These are phyloP conservation scores for Magallana gigas DNA, from an alignment of 1,140 invertebrate species.

Conservation along the genomic window DNA sequence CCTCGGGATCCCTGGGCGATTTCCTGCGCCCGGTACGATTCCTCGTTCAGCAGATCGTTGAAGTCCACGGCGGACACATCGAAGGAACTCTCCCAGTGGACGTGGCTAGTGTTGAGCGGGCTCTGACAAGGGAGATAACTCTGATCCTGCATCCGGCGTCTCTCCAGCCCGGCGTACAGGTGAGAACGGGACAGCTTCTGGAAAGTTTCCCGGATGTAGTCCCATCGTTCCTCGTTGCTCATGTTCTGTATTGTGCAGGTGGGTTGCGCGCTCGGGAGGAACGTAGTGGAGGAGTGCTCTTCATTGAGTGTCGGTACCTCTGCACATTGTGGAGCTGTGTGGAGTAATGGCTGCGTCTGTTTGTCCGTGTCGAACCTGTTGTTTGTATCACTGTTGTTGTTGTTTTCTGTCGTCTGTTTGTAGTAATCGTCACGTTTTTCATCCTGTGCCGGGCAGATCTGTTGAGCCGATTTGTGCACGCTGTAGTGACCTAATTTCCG, in stretches of 20 bases:
- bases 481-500: constrained; percentile 15
- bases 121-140: background rate
- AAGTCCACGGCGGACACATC: background rate
- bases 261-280: background rate
- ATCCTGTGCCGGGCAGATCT: background rate
- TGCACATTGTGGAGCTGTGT: background rate
- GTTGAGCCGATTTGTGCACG: background rate
- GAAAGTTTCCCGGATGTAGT: constrained; percentile 5
- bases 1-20: background rate
- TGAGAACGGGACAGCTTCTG: background rate
- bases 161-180: background rate
- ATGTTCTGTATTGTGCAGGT: background rate
- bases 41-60: background rate
- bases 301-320: background rate
- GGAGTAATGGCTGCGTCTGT: constrained; percentile 1
- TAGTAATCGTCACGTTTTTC: background rate
- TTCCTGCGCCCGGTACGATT: background rate
- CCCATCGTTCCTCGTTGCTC: constrained; percentile 17
- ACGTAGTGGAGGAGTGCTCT: background rate
- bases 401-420: constrained; percentile 5
- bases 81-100: background rate
- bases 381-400: constrained; percentile 17
- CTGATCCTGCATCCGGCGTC: background rate
- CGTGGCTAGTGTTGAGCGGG: background rate
- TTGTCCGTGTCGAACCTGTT: background rate